Percentiles rank a stretch among this genome's conserved stretches.
These are phyloP conservation scores for Poeciliopsis infans DNA, from an alignment of 2,797 vertebrate genomes.

Conservation along the genomic window DNA sequence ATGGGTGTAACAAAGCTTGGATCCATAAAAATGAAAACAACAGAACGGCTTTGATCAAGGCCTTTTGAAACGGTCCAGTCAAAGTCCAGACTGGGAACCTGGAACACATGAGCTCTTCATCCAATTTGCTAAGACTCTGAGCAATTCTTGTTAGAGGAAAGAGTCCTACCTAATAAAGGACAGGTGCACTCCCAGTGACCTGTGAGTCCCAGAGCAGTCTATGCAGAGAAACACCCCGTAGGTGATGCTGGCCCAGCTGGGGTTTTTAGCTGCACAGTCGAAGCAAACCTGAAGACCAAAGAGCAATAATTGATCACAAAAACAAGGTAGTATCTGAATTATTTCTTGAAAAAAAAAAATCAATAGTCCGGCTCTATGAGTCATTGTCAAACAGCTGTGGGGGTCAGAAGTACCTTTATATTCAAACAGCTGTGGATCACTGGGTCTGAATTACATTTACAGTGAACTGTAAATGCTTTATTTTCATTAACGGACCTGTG, in stretches of 20 bases:
- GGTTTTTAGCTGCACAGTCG: constrained; percentile 94
- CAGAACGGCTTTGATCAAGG: not conserved
- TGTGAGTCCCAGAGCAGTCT: constrained; percentile 93
- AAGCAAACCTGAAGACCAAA: constrained; percentile 86
- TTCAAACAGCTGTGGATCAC: not conserved
- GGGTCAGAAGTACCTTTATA: not conserved
- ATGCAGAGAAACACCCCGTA: constrained; percentile 97
- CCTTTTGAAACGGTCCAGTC: not conserved
- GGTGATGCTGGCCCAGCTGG: constrained; percentile 97
- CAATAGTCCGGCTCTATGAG: constrained; percentile 7
- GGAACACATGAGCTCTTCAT: not conserved
- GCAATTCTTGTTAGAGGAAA: too few species aligned
- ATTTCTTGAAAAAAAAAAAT: constrained; percentile 4
- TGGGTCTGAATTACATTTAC: not conserved
- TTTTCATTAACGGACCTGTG: not conserved
- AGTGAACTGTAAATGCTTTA: not conserved
- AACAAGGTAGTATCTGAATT: not conserved
- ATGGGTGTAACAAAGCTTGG: not conserved
- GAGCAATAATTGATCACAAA: not conserved
- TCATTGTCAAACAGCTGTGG: constrained; percentile 48
- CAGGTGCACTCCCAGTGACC: constrained; percentile 95
- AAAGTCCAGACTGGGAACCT: not conserved
- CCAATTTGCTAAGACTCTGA: too few species aligned
- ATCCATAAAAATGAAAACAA: not conserved
- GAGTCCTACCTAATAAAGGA: constrained; percentile 89